These are phyloP conservation scores for Synanceia verrucosa DNA, from an alignment of 2,797 vertebrate genomes.

Conservation along the genomic window DNA sequence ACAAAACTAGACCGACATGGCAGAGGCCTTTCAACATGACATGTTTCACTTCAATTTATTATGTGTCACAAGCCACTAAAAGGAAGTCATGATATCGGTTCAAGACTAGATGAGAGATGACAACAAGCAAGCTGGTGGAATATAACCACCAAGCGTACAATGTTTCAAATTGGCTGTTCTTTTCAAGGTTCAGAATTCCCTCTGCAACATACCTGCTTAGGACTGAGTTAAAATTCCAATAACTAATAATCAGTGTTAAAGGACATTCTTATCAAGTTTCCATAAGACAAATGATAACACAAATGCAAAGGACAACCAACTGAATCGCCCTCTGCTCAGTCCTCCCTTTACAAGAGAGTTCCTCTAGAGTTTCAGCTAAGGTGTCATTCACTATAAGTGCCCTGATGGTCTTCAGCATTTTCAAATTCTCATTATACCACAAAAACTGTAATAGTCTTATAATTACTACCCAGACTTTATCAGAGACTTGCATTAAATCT, in stretches of 20 bases:
- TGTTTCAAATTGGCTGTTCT: no score
- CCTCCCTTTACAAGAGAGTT: no score
- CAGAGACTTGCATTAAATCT: no score
- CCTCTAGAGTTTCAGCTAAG: no score
- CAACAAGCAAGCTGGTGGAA: slow-evolving; percentile 50
- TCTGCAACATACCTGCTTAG: not conserved
- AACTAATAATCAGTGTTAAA: not conserved
- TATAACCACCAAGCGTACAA: slow-evolving; percentile 33
- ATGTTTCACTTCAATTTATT: slow-evolving; percentile 63
- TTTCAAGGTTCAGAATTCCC: not conserved
- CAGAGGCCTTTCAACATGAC: slow-evolving; percentile 49
- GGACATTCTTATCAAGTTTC: not conserved
- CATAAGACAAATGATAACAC: no score
- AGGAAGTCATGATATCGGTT: slow-evolving; percentile 56
- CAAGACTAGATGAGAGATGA: slow-evolving; percentile 50
- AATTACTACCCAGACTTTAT: no score
- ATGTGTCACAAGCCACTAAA: slow-evolving; percentile 52
- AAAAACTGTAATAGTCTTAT: no score
- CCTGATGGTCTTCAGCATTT: no score
- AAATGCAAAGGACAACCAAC: no score
- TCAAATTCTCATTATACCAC: no score
- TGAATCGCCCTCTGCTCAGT: no score
- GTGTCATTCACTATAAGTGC: no score
- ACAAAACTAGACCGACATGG: slow-evolving; percentile 41
- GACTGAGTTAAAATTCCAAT: not conserved